Evolutionary conservation across 2,888 invertebrate species (phyloP).

Genomic region (Thysanoteuthis rhombus): DNA sequence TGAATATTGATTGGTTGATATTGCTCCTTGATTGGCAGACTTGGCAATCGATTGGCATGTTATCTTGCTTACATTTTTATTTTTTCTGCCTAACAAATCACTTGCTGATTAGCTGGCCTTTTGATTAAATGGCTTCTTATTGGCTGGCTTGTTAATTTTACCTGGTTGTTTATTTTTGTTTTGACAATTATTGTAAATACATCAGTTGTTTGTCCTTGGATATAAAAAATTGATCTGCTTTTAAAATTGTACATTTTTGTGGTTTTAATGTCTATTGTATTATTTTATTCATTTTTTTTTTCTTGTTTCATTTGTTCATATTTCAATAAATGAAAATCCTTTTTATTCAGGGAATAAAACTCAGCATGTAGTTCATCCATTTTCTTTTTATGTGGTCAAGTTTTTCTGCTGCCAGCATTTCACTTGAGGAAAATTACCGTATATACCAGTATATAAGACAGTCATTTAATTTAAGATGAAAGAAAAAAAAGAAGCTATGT

Average conservation of each 20-base stretch:
- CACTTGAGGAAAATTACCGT: too few relatives aligned
- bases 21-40: background rate
- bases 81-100: background rate
- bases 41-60: background rate
- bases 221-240: background rate
- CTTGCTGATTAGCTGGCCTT: background rate
- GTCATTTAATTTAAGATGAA: too few relatives aligned
- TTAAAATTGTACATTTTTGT: background rate
- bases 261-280: background rate
- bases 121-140: background rate
- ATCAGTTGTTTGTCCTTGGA: background rate
- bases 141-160: background rate
- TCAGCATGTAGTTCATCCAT: background rate
- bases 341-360: slow-evolving; percentile 12
- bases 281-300: background rate
- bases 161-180: background rate
- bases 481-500: too few relatives aligned
- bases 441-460: too few relatives aligned
- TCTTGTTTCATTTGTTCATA: background rate
- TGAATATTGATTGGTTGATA: background rate
- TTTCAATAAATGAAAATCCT: slow-evolving; percentile 12
- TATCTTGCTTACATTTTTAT: background rate
- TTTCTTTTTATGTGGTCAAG: background rate
- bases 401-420: background rate
- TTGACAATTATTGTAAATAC: background rate